phyloP scores from a whole-genome alignment of 92 coral and sea anemone genomes.

The Siderastrea siderea region DNA sequence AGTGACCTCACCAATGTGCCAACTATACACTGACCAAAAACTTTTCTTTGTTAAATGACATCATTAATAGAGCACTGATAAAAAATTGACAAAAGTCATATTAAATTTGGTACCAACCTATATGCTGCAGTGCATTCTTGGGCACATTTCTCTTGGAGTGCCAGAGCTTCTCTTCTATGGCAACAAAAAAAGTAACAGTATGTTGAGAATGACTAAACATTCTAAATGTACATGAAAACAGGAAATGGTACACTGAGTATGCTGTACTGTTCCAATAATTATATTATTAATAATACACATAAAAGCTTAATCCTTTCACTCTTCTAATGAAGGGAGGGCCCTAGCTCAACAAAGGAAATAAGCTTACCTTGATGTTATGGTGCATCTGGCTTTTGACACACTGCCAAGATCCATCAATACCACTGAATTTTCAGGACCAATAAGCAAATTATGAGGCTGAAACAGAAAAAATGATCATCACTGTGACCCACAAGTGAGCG shows the following conservation, averaged over 20 bases:
- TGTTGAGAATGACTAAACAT: too few relatives aligned
- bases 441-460: constrained; percentile 95
- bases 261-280: too few relatives aligned
- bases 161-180: constrained; percentile 92
- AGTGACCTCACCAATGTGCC: too few relatives aligned
- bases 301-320: too few relatives aligned
- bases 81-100: neutral
- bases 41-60: neutral
- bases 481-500: neutral
- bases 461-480: neutral
- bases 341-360: too few relatives aligned
- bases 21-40: too few relatives aligned
- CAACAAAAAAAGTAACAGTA: too few relatives aligned
- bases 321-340: too few relatives aligned
- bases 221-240: too few relatives aligned
- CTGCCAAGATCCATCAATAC: constrained; percentile 98
- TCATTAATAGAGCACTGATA: neutral
- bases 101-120: constrained; percentile 60
- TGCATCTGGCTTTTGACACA: constrained; percentile 86
- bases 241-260: too few relatives aligned
- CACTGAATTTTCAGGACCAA: constrained; percentile 84
- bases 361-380: constrained; percentile 86
- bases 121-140: constrained; percentile 98
- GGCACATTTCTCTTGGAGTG: constrained; percentile 97
- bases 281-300: too few relatives aligned